phyloP scores from a whole-genome alignment of 2,888 invertebrate species.

The Heliconius erato region DNA sequence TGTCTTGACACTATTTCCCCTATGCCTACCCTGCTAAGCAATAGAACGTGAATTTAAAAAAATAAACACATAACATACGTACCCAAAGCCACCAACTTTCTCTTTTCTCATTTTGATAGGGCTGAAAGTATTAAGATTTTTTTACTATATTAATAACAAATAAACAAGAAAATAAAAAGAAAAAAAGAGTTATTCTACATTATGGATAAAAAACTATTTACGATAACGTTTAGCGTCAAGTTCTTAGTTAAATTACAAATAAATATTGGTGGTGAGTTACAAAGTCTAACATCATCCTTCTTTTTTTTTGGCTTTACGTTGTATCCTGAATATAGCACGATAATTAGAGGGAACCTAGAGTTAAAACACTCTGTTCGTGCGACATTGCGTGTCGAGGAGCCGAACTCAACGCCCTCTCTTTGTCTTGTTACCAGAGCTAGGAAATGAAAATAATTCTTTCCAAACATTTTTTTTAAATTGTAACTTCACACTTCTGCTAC shows the following conservation, averaged over 20 bases:
- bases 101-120: constrained; percentile 58
- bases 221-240: no score
- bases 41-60: not conserved
- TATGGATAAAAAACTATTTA: no score
- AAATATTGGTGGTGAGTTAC: not conserved
- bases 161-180: not conserved
- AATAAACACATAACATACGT: not conserved
- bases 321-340: not conserved
- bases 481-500: no score
- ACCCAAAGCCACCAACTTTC: constrained; percentile 67
- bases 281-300: not conserved
- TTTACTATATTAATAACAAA: not conserved
- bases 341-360: not conserved
- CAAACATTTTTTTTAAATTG: no score
- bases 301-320: no score
- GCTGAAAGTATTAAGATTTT: constrained; percentile 55
- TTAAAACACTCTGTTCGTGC: not conserved
- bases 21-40: not conserved
- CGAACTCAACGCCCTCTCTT: not conserved
- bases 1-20: not conserved
- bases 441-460: no score
- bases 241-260: no score
- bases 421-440: no score
- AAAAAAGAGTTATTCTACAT: no score
- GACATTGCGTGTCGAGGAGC: not conserved